Evolutionary conservation across 1,140 invertebrate genomes (phyloP).

Genomic region (Melitaea cinxia): DNA sequence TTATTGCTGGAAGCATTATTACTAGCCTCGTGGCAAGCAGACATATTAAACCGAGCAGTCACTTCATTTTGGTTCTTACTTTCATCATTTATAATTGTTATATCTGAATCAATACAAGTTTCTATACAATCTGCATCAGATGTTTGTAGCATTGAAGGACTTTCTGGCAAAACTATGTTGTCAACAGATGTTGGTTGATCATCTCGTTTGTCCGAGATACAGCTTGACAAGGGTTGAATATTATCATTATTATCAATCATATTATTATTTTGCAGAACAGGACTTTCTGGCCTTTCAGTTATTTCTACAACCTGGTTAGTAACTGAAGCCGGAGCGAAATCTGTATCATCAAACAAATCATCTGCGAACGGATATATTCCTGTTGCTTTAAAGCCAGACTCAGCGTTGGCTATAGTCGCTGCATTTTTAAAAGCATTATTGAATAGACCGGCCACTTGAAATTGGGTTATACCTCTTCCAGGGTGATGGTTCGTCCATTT

Average conservation of each 20-base stretch:
- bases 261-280: not conserved
- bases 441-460: constrained; percentile 8
- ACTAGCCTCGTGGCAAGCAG: too few relatives aligned
- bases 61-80: too few relatives aligned
- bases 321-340: not conserved
- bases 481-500: not conserved
- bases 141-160: too few relatives aligned
- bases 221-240: too few relatives aligned
- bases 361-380: constrained; percentile 9
- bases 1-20: too few relatives aligned
- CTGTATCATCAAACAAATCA: constrained; percentile 14
- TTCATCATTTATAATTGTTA: too few relatives aligned
- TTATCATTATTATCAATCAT: not conserved
- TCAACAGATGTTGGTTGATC: too few relatives aligned
- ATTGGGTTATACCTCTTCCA: constrained; percentile 4
- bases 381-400: constrained; percentile 8
- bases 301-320: not conserved
- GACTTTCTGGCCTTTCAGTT: not conserved
- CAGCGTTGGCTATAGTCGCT: constrained; percentile 3
- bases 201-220: too few relatives aligned
- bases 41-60: too few relatives aligned
- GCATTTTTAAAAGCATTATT: not conserved
- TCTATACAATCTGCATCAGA: too few relatives aligned
- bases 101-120: too few relatives aligned
- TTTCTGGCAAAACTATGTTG: too few relatives aligned